phyloP scores from a whole-genome alignment of 2,888 invertebrate species.

The Metallyticus violacea region DNA sequence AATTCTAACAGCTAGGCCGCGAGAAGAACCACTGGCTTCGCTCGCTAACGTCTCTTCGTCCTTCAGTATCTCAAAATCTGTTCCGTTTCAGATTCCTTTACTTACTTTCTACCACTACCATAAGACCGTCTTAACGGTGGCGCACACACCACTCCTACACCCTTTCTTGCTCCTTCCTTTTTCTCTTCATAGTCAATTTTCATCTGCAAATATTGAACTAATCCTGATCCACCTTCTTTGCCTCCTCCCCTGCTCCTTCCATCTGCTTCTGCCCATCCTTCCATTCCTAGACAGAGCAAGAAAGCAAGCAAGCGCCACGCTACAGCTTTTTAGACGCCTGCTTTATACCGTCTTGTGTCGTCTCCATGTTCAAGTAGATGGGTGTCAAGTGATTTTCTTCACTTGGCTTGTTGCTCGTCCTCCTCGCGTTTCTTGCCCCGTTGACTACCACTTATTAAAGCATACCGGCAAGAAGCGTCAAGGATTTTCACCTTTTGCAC shows the following conservation, averaged over 20 bases:
- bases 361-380: slow-evolving; percentile 34
- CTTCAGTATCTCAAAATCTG: background rate
- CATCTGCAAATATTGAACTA: slow-evolving; percentile 51
- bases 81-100: background rate
- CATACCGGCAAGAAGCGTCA: slow-evolving; percentile 41
- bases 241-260: background rate
- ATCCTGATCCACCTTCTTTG: slow-evolving; percentile 38
- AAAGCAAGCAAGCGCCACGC: too few relatives aligned
- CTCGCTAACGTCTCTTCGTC: too few relatives aligned
- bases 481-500: background rate
- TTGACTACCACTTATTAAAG: slow-evolving; percentile 45
- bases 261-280: too few relatives aligned
- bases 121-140: background rate
- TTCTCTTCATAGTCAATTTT: slow-evolving; percentile 46
- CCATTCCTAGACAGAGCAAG: slow-evolving; percentile 21
- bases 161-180: slow-evolving; percentile 19
- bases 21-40: background rate
- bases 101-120: background rate
- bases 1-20: background rate
- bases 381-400: slow-evolving; percentile 43
- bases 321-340: background rate
- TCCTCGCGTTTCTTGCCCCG: background rate
- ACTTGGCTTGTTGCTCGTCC: slow-evolving; percentile 33
- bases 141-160: slow-evolving; percentile 2
- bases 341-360: background rate